Evolutionary conservation across 2,888 invertebrate species (phyloP), one percentile per base, ranked within the genome.

Genomic region (Platycheirus rosarum): DNA sequence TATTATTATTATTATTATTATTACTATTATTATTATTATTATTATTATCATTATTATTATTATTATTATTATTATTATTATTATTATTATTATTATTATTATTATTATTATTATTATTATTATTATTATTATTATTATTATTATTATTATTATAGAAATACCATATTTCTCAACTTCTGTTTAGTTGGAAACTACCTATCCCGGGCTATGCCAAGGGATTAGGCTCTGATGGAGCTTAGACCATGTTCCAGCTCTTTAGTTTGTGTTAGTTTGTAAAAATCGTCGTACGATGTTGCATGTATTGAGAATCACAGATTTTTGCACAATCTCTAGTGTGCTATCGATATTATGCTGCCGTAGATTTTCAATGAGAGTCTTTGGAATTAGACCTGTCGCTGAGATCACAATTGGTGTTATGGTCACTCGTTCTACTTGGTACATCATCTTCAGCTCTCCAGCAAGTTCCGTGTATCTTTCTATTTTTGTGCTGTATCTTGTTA

Each of bases 201-300:
- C 46, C 48, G 48, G 48, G 48, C 23, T 48, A 2, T 48, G 23
- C 48, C 48, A 48, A 48, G 48, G 48, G 48, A 46, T 37, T 37
- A 35, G 66, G 66, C 35, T 66, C 66, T 65, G 49, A 26, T 66
- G 51, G 32, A 16, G 26, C 13, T 26, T n/a, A 63, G 46, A 23
- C 20, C 63, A 44, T 8, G 23, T 49, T 48, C 18, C 49, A 11
- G 11, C n/a, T n/a, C 48, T 48, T 48, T 26, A 29, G 6, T 49
- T 51, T 11, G 23, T 18, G 48, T 65, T 32, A 6, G 44, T 65
- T 32, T 65, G 32, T 1, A 65, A 16, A 11, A 65, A 65, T 9
- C 32, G 65, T 20, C 48, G 48, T 11, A 65, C 48, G 9, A 65
- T 65, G 23, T 49, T 48, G 46, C 65, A 65, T 37, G 65, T 65